Percentiles rank a stretch among this genome's conserved stretches.
phyloP scores from a whole-genome alignment of 2,888 invertebrate species.

The Hypolimnas misippus region DNA sequence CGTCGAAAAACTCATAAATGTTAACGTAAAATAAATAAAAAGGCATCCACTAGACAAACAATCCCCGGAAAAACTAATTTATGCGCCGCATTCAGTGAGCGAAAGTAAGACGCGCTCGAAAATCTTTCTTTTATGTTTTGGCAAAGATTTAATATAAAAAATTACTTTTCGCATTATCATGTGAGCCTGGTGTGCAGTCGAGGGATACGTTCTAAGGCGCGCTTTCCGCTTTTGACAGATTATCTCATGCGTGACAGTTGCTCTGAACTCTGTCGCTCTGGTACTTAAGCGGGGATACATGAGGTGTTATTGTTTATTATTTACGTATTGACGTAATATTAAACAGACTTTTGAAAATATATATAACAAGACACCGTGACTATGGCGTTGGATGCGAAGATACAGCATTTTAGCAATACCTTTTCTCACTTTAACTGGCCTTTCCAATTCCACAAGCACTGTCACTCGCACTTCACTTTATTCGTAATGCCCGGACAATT shows the following conservation, averaged over 20 bases:
- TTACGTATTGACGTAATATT: too few species aligned
- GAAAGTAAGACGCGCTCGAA: slow-evolving; percentile 62
- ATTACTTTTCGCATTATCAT: slow-evolving; percentile 81
- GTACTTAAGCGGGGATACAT: slow-evolving; percentile 55
- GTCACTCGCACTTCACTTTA: too few species aligned
- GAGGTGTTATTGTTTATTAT: slow-evolving; percentile 14
- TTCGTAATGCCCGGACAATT: too few species aligned
- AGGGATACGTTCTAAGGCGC: slow-evolving; percentile 63
- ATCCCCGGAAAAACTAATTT: slow-evolving; percentile 81
- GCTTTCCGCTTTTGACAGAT: slow-evolving; percentile 64
- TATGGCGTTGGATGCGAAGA: too few species aligned
- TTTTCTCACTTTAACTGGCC: too few species aligned
- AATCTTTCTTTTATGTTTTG: slow-evolving; percentile 79
- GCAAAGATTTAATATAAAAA: slow-evolving; percentile 80
- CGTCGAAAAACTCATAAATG: slow-evolving; percentile 73
- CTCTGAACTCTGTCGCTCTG: slow-evolving; percentile 57
- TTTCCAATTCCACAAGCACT: too few species aligned
- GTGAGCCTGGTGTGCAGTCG: slow-evolving; percentile 64
- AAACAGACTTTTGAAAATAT: not conserved
- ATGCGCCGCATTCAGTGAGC: slow-evolving; percentile 70
- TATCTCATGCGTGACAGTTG: slow-evolving; percentile 80
- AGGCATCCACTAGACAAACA: slow-evolving; percentile 73
- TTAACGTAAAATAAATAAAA: slow-evolving; percentile 69
- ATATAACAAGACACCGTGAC: not conserved
- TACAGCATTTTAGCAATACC: too few species aligned